Conservation (phyloP, 2,113 vertebrate genomes). For the Cyanocitta stelleri region DNA sequence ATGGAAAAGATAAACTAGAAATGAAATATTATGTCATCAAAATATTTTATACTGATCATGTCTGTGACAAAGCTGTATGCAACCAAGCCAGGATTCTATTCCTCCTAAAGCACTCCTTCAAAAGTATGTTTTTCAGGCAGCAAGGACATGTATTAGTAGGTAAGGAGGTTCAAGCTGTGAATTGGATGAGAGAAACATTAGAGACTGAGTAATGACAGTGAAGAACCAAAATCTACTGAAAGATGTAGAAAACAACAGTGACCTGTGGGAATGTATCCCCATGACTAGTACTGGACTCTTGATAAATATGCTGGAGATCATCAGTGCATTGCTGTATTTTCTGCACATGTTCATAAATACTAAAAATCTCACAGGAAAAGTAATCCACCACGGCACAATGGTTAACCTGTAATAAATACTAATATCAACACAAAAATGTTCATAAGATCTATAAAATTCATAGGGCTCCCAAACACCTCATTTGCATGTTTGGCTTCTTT, state of each 20-base stretch:
- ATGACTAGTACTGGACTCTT: neutral
- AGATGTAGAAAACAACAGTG: neutral
- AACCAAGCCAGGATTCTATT: neutral
- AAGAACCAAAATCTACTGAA: neutral
- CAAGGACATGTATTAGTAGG: neutral
- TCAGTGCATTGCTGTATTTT: neutral
- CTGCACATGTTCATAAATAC: neutral
- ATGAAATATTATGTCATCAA: constrained; percentile 4
- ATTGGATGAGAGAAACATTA: neutral
- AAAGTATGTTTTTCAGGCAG: constrained; percentile 1
- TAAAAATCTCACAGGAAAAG: neutral
- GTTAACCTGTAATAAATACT: neutral
- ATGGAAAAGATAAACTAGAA: neutral
- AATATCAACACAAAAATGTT: neutral
- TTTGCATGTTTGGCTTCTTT: neutral
- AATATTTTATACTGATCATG: neutral
- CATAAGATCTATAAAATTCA: neutral
- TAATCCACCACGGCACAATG: neutral
- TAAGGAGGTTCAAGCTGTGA: constrained; percentile 33
- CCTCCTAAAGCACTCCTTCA: neutral
- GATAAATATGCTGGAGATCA: neutral
- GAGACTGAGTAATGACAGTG: neutral
- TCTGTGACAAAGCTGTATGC: neutral
- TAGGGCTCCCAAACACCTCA: neutral
- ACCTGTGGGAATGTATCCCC: neutral